phyloP scores from a whole-genome alignment of 2,113 vertebrate genomes.

The Barnardius zonarius region DNA sequence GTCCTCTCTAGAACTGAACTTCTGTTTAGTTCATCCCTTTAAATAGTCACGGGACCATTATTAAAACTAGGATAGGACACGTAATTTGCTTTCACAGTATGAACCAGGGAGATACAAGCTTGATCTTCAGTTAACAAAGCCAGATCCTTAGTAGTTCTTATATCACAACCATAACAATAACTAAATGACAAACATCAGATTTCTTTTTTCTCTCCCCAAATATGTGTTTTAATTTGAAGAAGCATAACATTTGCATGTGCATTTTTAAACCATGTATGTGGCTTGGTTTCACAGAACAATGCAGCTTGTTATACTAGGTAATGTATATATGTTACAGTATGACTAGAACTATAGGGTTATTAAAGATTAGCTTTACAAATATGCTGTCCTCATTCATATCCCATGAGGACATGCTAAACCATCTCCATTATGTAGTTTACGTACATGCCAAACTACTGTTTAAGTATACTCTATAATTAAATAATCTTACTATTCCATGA shows the following conservation, averaged over 20 bases:
- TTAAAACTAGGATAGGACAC: background rate
- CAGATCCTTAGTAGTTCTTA: background rate
- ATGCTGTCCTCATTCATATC: background rate
- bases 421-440: background rate
- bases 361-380: background rate
- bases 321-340: background rate
- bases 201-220: background rate
- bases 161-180: background rate
- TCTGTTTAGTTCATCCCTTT: background rate
- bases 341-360: background rate
- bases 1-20: background rate
- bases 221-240: background rate
- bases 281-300: background rate
- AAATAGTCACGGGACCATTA: background rate
- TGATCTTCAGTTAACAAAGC: background rate
- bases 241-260: background rate
- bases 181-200: background rate
- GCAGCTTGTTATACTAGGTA: background rate
- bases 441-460: background rate
- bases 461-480: background rate
- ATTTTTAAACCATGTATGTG: background rate
- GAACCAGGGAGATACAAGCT: background rate
- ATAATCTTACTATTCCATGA: background rate
- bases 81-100: background rate
- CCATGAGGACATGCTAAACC: background rate